Base-by-base conservation (phyloP, 1,140 invertebrate genomes). In the Mercenaria mercenaria region DNA sequence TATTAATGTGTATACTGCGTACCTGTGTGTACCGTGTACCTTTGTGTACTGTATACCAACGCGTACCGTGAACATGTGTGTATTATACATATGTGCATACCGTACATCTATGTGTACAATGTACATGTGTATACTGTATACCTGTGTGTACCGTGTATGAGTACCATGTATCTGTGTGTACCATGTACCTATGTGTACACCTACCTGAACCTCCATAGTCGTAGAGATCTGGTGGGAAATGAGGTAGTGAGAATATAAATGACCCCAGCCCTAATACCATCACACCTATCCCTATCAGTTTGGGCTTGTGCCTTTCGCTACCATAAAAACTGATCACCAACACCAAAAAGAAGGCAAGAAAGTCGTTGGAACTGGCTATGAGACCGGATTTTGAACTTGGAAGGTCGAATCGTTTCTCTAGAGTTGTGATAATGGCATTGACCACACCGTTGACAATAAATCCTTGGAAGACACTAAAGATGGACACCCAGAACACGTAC, bases 191-290 rank as follows among this genome's bases (percentile, higher is more conserved):
- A n/a, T n/a, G n/a, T n/a, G n/a, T n/a, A n/a, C n/a, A n/a, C 81
- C 41, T 74, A 92, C 92, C 92, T 77, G 79, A 52, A 18, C 87
- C 82, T 18, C 74, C 77, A 26, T 79, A 88, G 29, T 81, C 82
- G 61, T 92, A 91, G 47, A 76, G 52, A 34, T 81, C 92, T 0
- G 93, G 79, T 4, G 98, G 97, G 94, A 99, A 99, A 96, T 99
- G 98, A 15, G 99, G 99, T 84, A 99, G 96, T 95, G 98, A 98
- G 95, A 99, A 99, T 67, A 99, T 97, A 93, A 99, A 97, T 41
- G 98, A 98, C 0, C 98, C 94, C 15, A 94, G 34, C 18, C 93
- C 94, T 64, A 99, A 98, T 90, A 99, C 97, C 6, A 98, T 97
- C 41, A 98, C 97, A 90, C 98, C 98, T 91, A 96, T 96, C 18